phyloP scores from a whole-genome alignment of 2,797 vertebrate species.

The Brachymystax lenok region DNA sequence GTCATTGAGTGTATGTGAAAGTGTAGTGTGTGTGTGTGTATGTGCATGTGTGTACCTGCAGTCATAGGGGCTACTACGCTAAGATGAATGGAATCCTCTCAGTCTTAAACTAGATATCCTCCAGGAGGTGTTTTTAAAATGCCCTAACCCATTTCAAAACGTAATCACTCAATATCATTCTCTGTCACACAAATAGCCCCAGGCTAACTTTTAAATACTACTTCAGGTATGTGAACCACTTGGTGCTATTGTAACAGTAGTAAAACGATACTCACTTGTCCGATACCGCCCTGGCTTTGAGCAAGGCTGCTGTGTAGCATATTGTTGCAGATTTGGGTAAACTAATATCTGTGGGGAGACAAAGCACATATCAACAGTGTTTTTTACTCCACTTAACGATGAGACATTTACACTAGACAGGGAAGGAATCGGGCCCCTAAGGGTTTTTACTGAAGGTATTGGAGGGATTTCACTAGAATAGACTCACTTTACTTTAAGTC shows the following conservation, averaged over 20 bases:
- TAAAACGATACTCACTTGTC: constrained; percentile 92
- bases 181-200: constrained; percentile 3
- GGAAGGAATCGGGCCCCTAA: not conserved
- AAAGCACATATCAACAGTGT: constrained; percentile 38
- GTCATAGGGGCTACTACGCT: constrained; percentile 5
- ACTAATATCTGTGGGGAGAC: constrained; percentile 91
- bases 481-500: not conserved
- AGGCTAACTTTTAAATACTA: constrained; percentile 19
- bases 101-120: constrained; percentile 18
- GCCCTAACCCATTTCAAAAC: not conserved
- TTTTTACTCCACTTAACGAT: too few species aligned
- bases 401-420: too few species aligned
- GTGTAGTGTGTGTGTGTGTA: constrained; percentile 3
- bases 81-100: not conserved
- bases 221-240: constrained; percentile 7
- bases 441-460: not conserved
- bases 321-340: constrained; percentile 99
- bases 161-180: not conserved
- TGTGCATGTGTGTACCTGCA: not conserved
- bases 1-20: not conserved
- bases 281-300: constrained; percentile 97
- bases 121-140: constrained; percentile 13
- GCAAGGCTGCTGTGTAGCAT: constrained; percentile 98
- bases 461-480: not conserved
- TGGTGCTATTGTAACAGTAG: not conserved